phyloP scores from a whole-genome alignment of 2,113 vertebrate species.

The Nesogale talazaci region DNA sequence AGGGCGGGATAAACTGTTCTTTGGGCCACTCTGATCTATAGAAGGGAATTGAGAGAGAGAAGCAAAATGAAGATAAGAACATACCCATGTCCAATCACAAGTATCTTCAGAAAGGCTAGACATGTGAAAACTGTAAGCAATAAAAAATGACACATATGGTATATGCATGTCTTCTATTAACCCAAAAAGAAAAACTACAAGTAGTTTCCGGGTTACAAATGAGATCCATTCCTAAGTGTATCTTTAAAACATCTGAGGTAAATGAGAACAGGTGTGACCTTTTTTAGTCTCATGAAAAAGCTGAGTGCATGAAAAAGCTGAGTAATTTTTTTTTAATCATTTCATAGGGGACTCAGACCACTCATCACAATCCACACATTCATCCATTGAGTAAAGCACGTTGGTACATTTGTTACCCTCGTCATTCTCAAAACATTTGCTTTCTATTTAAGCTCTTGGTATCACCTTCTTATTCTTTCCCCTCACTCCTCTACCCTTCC shows the following conservation, averaged over 20 bases:
- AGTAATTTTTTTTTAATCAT: no score
- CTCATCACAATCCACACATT: no score
- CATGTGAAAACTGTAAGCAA: neutral
- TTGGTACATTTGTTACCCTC: no score
- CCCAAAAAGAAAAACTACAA: neutral
- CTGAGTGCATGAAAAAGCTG: no score
- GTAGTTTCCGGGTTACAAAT: no score
- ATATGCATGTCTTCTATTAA: neutral
- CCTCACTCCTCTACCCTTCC: no score
- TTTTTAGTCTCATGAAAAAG: no score
- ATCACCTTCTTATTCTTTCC: no score
- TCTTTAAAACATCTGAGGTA: neutral
- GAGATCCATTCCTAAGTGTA: neutral
- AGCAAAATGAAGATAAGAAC: slow-evolving; percentile 3
- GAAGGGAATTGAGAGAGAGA: neutral
- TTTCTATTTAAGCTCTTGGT: no score
- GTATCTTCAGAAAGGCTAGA: neutral
- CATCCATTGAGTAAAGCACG: no score
- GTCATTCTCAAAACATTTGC: no score
- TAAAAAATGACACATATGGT: neutral
- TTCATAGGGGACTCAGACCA: no score
- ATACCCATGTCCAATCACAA: neutral
- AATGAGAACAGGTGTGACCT: neutral
- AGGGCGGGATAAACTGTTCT: slow-evolving; percentile 93
- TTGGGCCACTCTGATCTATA: slow-evolving; percentile 95